A percentile compares a stretch with the other conserved stretches of the same genome.
phyloP scores from a whole-genome alignment of 2,113 vertebrate genomes.

The Numenius arquata region DNA sequence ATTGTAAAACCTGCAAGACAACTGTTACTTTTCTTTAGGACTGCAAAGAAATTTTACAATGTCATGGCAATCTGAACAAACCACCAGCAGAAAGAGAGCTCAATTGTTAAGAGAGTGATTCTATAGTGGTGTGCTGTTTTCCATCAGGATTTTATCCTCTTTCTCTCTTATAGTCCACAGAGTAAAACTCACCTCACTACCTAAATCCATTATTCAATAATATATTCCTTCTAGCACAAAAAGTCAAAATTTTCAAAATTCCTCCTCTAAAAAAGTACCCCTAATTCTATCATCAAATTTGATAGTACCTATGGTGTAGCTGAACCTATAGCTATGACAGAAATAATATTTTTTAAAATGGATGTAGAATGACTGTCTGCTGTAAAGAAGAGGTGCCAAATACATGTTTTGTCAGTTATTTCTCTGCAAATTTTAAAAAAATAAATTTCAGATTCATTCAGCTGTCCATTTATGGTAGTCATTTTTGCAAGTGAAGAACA shows the following conservation, averaged over 20 bases:
- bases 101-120: not conserved
- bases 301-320: not conserved
- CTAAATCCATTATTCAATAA: not conserved
- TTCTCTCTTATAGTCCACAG: not conserved
- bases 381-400: not conserved
- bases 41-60: not conserved
- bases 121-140: not conserved
- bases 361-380: fast-evolving
- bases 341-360: not conserved
- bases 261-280: not conserved
- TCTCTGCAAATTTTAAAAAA: not conserved
- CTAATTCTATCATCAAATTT: not conserved
- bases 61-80: not conserved
- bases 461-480: not conserved
- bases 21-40: not conserved
- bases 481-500: not conserved
- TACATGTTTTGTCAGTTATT: not conserved
- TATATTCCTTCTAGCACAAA: not conserved
- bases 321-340: not conserved
- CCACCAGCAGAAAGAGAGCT: fast-evolving
- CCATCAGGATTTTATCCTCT: not conserved
- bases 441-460: not conserved
- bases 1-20: not conserved
- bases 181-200: not conserved
- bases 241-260: not conserved